Conservation (phyloP, 1,140 invertebrate genomes). For the Bradysia coprophila region DNA sequence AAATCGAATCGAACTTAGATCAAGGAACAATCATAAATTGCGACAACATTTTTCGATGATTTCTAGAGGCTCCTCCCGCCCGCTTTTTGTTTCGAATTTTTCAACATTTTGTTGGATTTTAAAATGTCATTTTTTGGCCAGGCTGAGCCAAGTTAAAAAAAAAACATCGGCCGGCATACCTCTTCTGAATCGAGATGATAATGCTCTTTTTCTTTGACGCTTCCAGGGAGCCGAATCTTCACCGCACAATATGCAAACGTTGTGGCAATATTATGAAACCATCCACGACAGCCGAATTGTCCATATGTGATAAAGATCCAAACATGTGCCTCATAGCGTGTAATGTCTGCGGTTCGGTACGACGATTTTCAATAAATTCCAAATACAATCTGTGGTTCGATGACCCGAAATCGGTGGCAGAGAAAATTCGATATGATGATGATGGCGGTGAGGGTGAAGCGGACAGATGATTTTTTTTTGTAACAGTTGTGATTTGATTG, state of each 20-base stretch:
- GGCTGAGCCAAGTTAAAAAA: too few relatives aligned
- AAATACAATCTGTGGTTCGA: conserved; percentile 8
- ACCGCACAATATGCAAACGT: conserved; percentile 7
- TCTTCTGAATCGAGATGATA: not conserved
- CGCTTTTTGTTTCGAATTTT: too few relatives aligned
- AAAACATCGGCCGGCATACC: not conserved
- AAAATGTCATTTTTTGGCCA: not conserved
- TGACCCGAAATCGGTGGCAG: conserved; percentile 5
- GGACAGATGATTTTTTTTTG: too few relatives aligned
- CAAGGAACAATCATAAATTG: too few relatives aligned
- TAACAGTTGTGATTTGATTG: too few relatives aligned
- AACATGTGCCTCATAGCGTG: conserved; percentile 2
- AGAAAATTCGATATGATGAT: not conserved
- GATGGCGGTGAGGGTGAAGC: too few relatives aligned
- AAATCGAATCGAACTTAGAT: too few relatives aligned
- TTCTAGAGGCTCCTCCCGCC: too few relatives aligned
- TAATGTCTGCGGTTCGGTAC: conserved; percentile 2
- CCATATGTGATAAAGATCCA: not conserved
- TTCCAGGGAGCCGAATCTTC: conserved; percentile 7
- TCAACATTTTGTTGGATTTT: not conserved
- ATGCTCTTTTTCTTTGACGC: not conserved
- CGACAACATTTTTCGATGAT: too few relatives aligned
- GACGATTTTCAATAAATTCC: conserved; percentile 5
- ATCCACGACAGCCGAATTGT: conserved; percentile 5
- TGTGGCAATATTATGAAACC: conserved; percentile 6